Evolutionary conservation across 2,797 vertebrate genomes (phyloP).

Genomic region (Muscicapa comitata): DNA sequence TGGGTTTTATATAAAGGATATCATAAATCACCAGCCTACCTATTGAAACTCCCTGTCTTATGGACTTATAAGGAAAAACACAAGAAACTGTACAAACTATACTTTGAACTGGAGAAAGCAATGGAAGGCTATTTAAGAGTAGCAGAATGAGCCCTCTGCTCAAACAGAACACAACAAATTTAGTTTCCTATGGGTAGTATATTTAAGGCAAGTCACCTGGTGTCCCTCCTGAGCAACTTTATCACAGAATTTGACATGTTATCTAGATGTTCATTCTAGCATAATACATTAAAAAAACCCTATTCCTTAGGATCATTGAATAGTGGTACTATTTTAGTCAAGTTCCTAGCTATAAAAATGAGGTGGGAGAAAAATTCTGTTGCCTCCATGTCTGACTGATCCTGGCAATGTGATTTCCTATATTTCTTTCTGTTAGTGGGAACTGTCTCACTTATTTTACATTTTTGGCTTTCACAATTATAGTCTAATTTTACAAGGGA

Average conservation of each 20-base stretch:
- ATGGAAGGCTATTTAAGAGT: background rate
- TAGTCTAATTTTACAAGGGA: slow-evolving; percentile 47
- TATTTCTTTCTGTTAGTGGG: slow-evolving; percentile 19
- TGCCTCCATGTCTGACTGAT: slow-evolving; percentile 13
- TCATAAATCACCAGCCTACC: background rate
- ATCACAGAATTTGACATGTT: background rate
- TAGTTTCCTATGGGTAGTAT: background rate
- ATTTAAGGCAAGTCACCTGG: background rate
- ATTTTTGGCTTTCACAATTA: slow-evolving; percentile 57
- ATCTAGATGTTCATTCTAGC: background rate
- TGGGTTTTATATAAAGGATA: background rate
- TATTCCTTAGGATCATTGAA: background rate
- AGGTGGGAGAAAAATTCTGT: background rate
- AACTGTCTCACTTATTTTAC: slow-evolving; percentile 53
- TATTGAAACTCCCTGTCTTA: background rate
- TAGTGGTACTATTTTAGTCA: background rate
- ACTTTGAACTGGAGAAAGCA: background rate
- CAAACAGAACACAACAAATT: background rate
- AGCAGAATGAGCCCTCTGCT: background rate
- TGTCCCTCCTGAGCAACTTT: background rate
- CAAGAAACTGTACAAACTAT: background rate
- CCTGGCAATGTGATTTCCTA: slow-evolving; percentile 2
- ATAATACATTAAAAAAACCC: background rate
- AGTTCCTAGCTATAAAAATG: background rate
- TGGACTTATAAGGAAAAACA: background rate